Percentiles rank a stretch among this genome's conserved stretches.
Conservation (phyloP, 2,888 invertebrate species). For the Drosophila longiperda region DNA sequence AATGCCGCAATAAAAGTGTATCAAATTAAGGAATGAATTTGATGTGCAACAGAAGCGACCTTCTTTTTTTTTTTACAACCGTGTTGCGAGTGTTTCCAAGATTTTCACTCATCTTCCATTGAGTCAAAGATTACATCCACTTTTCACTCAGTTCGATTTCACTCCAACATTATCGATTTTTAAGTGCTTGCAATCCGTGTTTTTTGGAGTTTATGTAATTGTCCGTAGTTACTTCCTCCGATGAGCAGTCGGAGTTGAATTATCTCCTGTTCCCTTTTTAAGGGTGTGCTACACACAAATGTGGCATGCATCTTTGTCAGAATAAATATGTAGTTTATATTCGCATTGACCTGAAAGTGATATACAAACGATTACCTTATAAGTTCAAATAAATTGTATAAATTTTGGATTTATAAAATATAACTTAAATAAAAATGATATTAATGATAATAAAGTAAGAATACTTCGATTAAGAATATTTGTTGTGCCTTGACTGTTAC, state of each 20-base stretch:
- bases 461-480: not conserved
- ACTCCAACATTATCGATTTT: slow-evolving; percentile 4
- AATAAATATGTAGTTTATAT: not conserved
- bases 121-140: not conserved
- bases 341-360: not conserved
- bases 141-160: slow-evolving; percentile 31
- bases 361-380: not conserved
- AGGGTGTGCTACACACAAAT: not conserved
- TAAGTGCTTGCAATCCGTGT: slow-evolving; percentile 9
- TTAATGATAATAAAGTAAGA: not conserved
- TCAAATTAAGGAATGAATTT: slow-evolving; percentile 75
- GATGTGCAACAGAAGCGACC: slow-evolving; percentile 48
- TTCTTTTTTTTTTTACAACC: slow-evolving; percentile 27
- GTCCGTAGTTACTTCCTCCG: not conserved
- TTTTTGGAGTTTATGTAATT: not conserved
- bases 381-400: not conserved
- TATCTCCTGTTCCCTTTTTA: slow-evolving; percentile 48
- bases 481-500: not conserved
- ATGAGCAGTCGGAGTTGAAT: slow-evolving; percentile 1
- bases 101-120: slow-evolving; percentile 5
- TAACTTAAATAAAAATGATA: not conserved
- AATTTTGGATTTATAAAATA: not conserved
- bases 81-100: slow-evolving; percentile 19
- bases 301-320: not conserved
- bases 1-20: slow-evolving; percentile 77